These are phyloP conservation scores for Crax fasciolata DNA, from an alignment of 2,797 vertebrate genomes.

Conservation along the genomic window DNA sequence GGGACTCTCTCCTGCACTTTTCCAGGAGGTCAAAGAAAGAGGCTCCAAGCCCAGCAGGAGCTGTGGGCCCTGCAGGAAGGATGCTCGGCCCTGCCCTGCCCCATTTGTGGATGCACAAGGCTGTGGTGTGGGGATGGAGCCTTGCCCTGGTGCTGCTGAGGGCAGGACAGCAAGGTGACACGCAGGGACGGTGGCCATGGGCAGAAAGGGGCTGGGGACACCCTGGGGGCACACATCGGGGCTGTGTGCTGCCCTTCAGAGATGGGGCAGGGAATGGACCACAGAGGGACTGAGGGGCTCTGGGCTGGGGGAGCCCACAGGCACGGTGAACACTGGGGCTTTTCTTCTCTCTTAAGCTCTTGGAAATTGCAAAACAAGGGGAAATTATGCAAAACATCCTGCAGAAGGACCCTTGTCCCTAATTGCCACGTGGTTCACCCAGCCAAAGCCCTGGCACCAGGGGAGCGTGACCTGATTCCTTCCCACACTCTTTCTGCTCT, in stretches of 20 bases:
- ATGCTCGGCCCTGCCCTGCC: background rate
- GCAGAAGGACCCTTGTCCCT: slow-evolving; percentile 67
- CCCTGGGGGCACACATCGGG: background rate
- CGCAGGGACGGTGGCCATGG: background rate
- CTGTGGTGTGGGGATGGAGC: background rate
- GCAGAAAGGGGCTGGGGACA: background rate
- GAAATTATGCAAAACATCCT: slow-evolving; percentile 55
- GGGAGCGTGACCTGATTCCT: slow-evolving; percentile 38
- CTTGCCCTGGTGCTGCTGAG: background rate
- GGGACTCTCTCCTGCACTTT: background rate
- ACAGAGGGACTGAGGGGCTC: rapidly evolving
- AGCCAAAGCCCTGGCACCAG: slow-evolving; percentile 61
- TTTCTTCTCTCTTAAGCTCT: slow-evolving; percentile 31
- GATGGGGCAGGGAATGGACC: rapidly evolving
- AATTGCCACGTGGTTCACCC: background rate
- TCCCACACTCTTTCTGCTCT: background rate
- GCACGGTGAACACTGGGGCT: background rate
- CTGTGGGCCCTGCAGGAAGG: background rate
- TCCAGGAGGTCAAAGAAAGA: background rate
- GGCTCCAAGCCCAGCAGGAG: background rate
- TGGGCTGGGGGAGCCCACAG: background rate
- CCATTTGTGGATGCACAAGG: rapidly evolving
- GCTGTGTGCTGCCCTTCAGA: rapidly evolving
- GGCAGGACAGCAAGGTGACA: background rate
- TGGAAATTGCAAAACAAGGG: slow-evolving; percentile 65